Base-by-base conservation (phyloP, 2,113 vertebrate genomes). In the Cichladusa arquata region DNA sequence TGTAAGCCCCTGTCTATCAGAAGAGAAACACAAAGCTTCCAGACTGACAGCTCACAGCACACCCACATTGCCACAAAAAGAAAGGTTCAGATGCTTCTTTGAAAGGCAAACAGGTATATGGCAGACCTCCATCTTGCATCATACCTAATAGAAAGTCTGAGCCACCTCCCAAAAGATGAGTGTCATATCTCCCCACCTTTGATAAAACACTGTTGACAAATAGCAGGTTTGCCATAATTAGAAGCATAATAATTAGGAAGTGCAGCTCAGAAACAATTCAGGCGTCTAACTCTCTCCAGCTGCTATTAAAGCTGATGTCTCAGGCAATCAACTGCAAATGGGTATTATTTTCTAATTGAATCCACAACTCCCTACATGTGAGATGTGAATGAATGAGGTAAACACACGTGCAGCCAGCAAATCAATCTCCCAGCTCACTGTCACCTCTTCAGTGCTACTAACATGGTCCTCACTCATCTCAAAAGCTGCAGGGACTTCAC, bases 191-290 rank as follows among this genome's bases (percentile, higher is more conserved):
- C 92, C 76, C 93, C 94, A 94, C 93, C 95, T 97, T 81, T 93
- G 95, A 96, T 96, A 96, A 86, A 90, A 95, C 92, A 65, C 65
- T 96, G 92, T 97, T 97, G 95, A 96, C 95, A 94, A 97, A 97
- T 94, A 94, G 76, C 72, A 96, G 88, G 90, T 94, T 95, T 81
- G 74, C 86, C 90, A 83, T 95, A 97, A 96, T 96, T 96, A 96
- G 96, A 94, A 95, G 88, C 64, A 62, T 97, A 92, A 93, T 93
- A 90, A 94, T 67, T 96, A 78, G 95, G 93, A 95, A 95, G 85
- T 83, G 92, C 51, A 81, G 76, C 82, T 94, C 79, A 90, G 79
- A 96, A 94, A 64, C 85, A 78, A 96, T 96, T 95, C 67, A 92
- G 86, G 92, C 8, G 0, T 81, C 90, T 88, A 97, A 97, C 96